Evolutionary conservation across 30 jellyfish, hydroid and myxozoan species (phyloP), one percentile per base, ranked within the genome.

Genomic region (Catostylus mosaicus): DNA sequence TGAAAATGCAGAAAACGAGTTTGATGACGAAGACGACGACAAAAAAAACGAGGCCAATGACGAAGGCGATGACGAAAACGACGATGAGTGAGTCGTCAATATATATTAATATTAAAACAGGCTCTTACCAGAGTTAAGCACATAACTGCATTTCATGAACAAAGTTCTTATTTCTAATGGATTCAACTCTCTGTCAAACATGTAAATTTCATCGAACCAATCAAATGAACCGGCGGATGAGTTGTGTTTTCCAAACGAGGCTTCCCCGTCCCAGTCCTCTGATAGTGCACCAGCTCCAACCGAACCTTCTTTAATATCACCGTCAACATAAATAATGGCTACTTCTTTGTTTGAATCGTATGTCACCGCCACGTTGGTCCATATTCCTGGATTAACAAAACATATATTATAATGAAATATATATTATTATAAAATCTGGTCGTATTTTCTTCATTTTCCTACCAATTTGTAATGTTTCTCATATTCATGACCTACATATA

Each of bases 211-310:
- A 57, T 90, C 97, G 51, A 90, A 83, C 83, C 87, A 90, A 77
- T 90, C 97, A 38, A 50, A 90, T 32, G 89, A 52, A 19, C 90
- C 90, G 5, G 95, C 85, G 5, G 88, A 59, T 32, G 96, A 86
- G 66, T 75, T 73, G 77, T 90, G 97, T 54, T 77, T 79, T 30
- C 97, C 97, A 61, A 90, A 75, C 66, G 97, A 87, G 74, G 97
- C 97, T 38, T 68, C 90, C 30, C 97, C 95, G 80, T 84, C 97
- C 97, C 97, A 90, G 83, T 90, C 97, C 84, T 83, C 97, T 37
- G 97, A 90, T 9, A 90, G 70, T 19, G 97, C 97, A 19, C 97
- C 97, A 46, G 96, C 95, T 34, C 97, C 97, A 51, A 59, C 72
- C 40, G 89, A 67, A 19, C 97, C 97, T 72, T 90, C 97, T 61